These are phyloP conservation scores for Sphyrna mokarran DNA, from an alignment of 2,113 vertebrate species.

Conservation along the genomic window DNA sequence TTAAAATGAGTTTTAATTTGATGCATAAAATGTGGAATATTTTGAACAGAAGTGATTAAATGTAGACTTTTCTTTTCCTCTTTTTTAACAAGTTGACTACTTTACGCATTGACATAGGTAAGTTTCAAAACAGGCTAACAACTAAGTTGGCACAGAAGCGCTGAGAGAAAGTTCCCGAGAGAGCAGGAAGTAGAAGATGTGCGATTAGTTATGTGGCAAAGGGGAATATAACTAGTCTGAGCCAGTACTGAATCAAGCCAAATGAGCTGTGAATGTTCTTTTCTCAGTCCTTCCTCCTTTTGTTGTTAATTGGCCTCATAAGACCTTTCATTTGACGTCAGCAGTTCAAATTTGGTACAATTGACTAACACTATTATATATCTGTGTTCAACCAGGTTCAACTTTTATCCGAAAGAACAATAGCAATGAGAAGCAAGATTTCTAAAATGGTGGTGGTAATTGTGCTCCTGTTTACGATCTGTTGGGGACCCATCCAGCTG, in stretches of 20 bases:
- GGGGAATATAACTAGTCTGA: background rate
- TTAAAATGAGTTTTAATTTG: background rate
- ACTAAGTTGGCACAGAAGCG: background rate
- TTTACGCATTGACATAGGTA: background rate
- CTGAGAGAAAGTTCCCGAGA: background rate
- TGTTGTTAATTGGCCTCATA: background rate
- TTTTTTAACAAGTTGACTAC: background rate
- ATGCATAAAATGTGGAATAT: background rate
- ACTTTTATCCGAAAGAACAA: constrained; percentile 68
- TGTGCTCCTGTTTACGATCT: constrained; percentile 70
- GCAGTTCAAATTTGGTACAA: background rate
- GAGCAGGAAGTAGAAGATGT: background rate
- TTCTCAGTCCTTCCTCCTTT: background rate
- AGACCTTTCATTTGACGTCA: background rate
- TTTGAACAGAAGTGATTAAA: background rate
- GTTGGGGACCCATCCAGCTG: constrained; percentile 78
- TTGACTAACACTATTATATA: background rate
- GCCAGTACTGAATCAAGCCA: background rate
- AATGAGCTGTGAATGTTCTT: background rate
- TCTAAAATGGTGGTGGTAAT: constrained; percentile 78
- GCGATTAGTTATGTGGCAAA: background rate
- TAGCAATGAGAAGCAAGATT: constrained; percentile 67
- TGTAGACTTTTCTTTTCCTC: background rate
- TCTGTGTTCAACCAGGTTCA: constrained; percentile 56
- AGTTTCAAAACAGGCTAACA: background rate